These are phyloP conservation scores for Onychomys arenicola DNA, from an alignment of 2,797 vertebrate species.

Conservation along the genomic window DNA sequence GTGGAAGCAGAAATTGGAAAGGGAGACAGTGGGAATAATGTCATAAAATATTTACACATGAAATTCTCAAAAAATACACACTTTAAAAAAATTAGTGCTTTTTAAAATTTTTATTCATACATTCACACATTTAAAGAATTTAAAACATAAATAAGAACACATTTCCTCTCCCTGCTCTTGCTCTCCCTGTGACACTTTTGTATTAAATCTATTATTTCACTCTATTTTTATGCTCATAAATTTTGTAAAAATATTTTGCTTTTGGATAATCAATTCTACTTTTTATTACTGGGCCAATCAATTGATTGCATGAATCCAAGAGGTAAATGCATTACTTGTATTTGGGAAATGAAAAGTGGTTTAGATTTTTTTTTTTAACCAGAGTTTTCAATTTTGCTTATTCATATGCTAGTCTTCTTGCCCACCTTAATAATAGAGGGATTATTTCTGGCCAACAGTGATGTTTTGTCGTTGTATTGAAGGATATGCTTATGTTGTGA, in stretches of 20 bases:
- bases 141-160: not conserved
- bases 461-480: constrained; percentile 28
- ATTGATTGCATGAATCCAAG: not conserved
- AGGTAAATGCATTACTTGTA: constrained; percentile 23
- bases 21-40: not conserved
- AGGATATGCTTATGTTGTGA: constrained; percentile 29
- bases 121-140: not conserved
- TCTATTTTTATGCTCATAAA: not conserved
- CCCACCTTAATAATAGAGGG: not conserved
- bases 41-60: not conserved
- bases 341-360: not conserved
- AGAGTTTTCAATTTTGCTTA: constrained; percentile 30
- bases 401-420: constrained; percentile 2
- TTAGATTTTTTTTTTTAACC: not conserved
- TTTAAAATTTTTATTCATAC: not conserved
- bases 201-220: constrained; percentile 5
- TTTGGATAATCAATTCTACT: not conserved
- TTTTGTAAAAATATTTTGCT: not conserved
- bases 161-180: not conserved
- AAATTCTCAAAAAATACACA: not conserved
- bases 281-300: not conserved
- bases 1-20: not conserved
- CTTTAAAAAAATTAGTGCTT: not conserved
- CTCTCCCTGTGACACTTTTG: not conserved
- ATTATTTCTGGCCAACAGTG: not conserved